These are phyloP conservation scores for Potorous gilbertii DNA, from an alignment of 2,797 vertebrate genomes.

Conservation along the genomic window DNA sequence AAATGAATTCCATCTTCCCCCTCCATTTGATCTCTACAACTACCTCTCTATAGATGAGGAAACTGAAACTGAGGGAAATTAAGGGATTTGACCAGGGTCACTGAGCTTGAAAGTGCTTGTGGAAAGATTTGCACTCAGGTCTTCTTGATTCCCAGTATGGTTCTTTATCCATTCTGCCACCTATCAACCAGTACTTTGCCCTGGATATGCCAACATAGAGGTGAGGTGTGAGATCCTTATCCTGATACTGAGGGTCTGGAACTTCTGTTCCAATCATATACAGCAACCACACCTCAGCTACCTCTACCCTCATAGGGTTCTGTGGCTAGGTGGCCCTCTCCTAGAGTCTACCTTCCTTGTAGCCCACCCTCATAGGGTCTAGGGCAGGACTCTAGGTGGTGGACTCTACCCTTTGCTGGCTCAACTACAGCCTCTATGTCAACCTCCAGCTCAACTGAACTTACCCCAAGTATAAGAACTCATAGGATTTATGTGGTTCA, in stretches of 20 bases:
- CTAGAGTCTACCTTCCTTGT: not conserved
- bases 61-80: not conserved
- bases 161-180: not conserved
- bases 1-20: not conserved
- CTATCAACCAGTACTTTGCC: not conserved
- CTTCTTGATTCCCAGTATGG: not conserved
- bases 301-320: not conserved
- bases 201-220: not conserved
- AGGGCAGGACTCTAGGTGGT: not conserved
- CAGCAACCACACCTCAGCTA: not conserved
- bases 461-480: not conserved
- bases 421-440: not conserved
- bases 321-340: not conserved
- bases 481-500: not conserved
- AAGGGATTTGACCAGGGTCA: not conserved
- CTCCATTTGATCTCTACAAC: not conserved
- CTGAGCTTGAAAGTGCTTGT: not conserved
- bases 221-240: not conserved
- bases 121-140: not conserved
- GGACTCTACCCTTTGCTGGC: not conserved
- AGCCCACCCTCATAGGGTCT: not conserved
- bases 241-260: not conserved
- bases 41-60: not conserved
- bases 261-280: not conserved
- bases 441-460: not conserved